These are phyloP conservation scores for Glandiceps talaboti DNA, from an alignment of 53 echinoderm and acorn worm species.

Conservation along the genomic window DNA sequence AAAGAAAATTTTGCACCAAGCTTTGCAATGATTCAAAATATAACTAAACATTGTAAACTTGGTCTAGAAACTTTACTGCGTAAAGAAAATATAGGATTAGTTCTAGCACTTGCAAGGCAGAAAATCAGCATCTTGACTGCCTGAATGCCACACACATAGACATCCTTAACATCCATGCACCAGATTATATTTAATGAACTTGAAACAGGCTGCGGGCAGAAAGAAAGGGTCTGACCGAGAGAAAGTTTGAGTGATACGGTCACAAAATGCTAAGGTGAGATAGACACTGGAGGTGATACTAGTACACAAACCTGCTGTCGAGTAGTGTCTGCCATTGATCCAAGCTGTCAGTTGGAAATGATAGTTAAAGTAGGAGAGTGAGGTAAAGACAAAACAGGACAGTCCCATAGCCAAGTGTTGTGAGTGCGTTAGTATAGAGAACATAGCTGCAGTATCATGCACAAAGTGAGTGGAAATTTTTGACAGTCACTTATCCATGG, in stretches of 20 bases:
- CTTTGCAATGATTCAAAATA: too few relatives aligned
- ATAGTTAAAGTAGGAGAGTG: neutral
- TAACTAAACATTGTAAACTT: too few relatives aligned
- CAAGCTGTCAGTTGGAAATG: neutral
- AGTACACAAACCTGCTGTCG: neutral
- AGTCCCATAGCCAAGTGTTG: neutral
- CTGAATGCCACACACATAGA: neutral
- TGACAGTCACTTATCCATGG: too few relatives aligned
- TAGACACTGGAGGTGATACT: neutral
- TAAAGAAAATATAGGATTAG: too few relatives aligned
- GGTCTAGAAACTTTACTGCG: too few relatives aligned
- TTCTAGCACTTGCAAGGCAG: slow-evolving; percentile 1
- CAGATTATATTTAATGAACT: neutral
- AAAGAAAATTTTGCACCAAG: too few relatives aligned
- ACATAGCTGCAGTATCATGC: too few relatives aligned
- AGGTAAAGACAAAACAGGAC: neutral
- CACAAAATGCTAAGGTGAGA: neutral
- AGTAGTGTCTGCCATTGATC: neutral
- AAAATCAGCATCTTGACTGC: neutral
- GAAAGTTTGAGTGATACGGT: neutral
- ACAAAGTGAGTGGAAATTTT: too few relatives aligned
- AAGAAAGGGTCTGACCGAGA: neutral
- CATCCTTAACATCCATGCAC: neutral
- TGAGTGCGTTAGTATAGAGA: neutral
- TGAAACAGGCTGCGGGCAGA: neutral